A percentile compares a stretch with the other conserved stretches of the same genome.
Evolutionary conservation across 2,113 vertebrate genomes (phyloP).

Genomic region (Ictalurus punctatus): DNA sequence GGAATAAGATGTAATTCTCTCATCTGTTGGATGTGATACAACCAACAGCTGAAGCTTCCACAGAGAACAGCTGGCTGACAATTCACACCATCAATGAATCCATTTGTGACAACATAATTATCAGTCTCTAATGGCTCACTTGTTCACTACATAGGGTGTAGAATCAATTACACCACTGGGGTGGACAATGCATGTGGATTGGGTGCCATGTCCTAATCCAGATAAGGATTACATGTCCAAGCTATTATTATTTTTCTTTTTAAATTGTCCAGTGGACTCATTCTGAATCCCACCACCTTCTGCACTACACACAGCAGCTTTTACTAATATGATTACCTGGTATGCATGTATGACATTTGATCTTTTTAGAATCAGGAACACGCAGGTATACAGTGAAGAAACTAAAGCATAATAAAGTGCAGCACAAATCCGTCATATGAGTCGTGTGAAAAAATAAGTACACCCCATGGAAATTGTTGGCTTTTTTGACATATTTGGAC

Average conservation of each 20-base stretch:
- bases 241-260: neutral
- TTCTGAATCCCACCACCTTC: neutral
- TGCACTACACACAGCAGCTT: neutral
- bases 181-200: neutral
- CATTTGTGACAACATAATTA: constrained; percentile 27
- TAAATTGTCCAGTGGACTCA: neutral
- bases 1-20: neutral
- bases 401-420: neutral
- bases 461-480: no score
- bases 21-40: neutral
- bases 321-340: neutral
- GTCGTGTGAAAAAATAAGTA: no score
- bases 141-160: constrained; percentile 6
- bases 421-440: neutral
- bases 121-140: constrained; percentile 13
- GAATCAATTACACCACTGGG: constrained; percentile 44
- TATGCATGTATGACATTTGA: neutral
- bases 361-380: neutral
- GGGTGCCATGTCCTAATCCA: no score
- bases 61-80: constrained; percentile 28
- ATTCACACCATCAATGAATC: constrained; percentile 13
- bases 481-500: no score
- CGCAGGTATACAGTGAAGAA: neutral
- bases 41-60: constrained; percentile 14
- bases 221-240: neutral